A percentile compares a stretch with the other conserved stretches of the same genome.
phyloP scores from a whole-genome alignment of 2,113 vertebrate genomes.

The Pantherophis guttatus region DNA sequence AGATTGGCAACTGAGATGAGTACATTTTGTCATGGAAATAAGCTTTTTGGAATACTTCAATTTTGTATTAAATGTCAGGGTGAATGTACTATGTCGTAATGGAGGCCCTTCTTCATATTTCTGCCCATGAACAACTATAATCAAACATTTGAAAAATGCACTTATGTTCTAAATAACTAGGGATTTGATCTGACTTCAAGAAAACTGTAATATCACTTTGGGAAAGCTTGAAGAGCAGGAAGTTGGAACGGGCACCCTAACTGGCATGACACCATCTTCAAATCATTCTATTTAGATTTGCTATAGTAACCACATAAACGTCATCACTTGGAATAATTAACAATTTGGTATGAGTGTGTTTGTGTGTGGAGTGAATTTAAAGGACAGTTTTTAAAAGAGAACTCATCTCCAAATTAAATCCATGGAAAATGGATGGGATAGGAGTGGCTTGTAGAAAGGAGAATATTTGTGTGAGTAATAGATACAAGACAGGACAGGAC shows the following conservation, averaged over 20 bases:
- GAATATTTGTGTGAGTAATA: background rate
- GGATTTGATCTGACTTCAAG: background rate
- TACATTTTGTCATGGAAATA: conserved; percentile 44
- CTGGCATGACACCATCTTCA: conserved; percentile 14
- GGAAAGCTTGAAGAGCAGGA: background rate
- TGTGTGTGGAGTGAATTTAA: background rate
- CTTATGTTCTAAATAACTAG: background rate
- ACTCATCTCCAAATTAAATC: background rate
- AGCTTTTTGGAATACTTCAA: conserved; percentile 42
- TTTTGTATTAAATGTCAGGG: conserved; percentile 43
- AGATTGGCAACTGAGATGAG: conserved; percentile 44
- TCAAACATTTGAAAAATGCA: background rate
- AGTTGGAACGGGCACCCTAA: background rate
- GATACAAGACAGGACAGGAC: background rate
- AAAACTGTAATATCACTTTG: background rate
- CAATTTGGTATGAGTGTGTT: conserved; percentile 1
- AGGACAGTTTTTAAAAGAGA: conserved; percentile 1
- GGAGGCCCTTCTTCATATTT: background rate
- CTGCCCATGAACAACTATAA: background rate
- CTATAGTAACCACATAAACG: conserved; percentile 46
- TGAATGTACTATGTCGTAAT: background rate
- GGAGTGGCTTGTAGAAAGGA: background rate
- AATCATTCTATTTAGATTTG: conserved; percentile 40
- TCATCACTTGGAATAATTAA: conserved; percentile 43
- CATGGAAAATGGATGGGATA: background rate